Evolutionary conservation across 2,113 vertebrate species (phyloP).

Genomic region (Scolopax mira): DNA sequence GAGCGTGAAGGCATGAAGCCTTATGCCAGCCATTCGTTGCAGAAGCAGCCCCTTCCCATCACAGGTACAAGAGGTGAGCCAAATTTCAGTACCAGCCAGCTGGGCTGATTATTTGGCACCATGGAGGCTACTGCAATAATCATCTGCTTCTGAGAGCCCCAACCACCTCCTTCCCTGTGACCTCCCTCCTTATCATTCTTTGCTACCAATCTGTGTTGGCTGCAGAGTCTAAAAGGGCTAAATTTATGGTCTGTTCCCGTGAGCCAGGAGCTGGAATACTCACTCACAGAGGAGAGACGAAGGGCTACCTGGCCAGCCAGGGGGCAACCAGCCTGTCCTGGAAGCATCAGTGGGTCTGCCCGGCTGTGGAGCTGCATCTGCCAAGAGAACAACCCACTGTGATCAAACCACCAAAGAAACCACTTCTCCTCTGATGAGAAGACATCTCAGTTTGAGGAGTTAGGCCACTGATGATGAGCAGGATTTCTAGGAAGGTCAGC

Average conservation of each 20-base stretch:
- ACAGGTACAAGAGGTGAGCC: neutral
- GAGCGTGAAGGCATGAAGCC: neutral
- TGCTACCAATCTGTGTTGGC: neutral
- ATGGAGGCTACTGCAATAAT: neutral
- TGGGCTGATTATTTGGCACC: neutral
- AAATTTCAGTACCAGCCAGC: neutral
- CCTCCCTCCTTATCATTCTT: neutral
- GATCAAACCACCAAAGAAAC: neutral
- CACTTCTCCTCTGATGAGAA: neutral
- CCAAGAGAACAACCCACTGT: neutral
- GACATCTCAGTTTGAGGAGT: neutral
- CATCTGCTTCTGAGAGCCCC: accelerated
- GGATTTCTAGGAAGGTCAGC: neutral
- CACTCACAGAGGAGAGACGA: accelerated
- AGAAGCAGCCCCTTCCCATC: neutral
- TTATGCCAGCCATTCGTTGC: accelerated
- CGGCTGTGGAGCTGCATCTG: neutral
- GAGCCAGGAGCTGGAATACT: neutral
- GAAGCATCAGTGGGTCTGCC: neutral
- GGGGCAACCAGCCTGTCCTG: neutral
- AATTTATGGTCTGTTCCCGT: neutral
- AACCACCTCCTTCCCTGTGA: neutral
- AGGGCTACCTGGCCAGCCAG: neutral
- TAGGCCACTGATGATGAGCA: neutral
- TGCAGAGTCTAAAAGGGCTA: neutral